Percentiles rank a stretch among this genome's conserved stretches.
phyloP scores from a whole-genome alignment of 2,888 invertebrate species.

The Archips xylosteana region DNA sequence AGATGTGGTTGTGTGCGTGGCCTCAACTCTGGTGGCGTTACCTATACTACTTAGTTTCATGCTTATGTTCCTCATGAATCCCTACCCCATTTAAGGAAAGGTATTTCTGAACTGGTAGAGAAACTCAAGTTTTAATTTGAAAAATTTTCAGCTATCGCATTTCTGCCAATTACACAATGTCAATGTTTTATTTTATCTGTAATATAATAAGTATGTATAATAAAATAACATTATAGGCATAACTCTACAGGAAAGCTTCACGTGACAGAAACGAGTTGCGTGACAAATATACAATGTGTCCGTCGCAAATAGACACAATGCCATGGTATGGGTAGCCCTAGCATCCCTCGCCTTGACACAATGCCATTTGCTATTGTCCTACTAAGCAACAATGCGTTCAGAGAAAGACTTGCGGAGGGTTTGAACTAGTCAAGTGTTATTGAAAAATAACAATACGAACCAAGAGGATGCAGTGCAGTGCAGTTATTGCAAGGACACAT shows the following conservation, averaged over 20 bases:
- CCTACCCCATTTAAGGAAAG: background rate
- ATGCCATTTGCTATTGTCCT: constrained; percentile 34
- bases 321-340: constrained; percentile 2
- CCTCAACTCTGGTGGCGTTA: no score
- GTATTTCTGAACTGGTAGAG: background rate
- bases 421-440: constrained; percentile 1
- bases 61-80: background rate
- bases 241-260: background rate
- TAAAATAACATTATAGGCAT: background rate
- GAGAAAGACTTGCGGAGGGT: constrained; percentile 22
- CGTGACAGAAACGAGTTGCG: constrained; percentile 10
- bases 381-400: constrained; percentile 24
- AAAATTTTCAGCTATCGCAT: background rate
- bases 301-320: constrained; percentile 10
- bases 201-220: no score
- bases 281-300: constrained; percentile 10
- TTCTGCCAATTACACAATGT: background rate
- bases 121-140: no score
- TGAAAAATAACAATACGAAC: constrained; percentile 3
- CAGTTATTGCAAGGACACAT: background rate
- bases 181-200: background rate
- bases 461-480: background rate
- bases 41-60: background rate
- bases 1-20: no score
- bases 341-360: constrained; percentile 38